Conservation (phyloP, 1,140 invertebrate species). For the Oscheius sp. region DNA sequence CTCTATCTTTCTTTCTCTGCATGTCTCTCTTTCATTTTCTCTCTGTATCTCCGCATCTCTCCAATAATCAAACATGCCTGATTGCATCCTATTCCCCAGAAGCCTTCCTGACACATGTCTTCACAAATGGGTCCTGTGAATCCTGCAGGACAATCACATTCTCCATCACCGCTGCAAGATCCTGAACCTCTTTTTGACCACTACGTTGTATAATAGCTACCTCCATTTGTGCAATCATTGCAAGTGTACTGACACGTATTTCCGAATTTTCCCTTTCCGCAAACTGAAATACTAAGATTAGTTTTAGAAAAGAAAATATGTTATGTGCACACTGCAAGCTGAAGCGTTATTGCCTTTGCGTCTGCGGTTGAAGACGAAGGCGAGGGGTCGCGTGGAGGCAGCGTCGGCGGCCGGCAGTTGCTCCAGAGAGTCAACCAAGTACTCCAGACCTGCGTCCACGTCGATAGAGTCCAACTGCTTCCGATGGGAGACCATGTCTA, state of each 20-base stretch:
- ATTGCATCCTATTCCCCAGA: constrained; percentile 20
- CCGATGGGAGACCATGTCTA: not conserved
- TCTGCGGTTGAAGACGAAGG: not conserved
- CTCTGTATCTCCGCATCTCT: constrained; percentile 5
- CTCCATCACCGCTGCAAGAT: constrained; percentile 49
- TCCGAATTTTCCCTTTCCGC: constrained; percentile 70
- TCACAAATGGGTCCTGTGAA: constrained; percentile 79
- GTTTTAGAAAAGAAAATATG: not conserved
- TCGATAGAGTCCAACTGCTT: not conserved
- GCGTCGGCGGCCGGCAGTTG: not conserved
- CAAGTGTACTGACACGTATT: constrained; percentile 78
- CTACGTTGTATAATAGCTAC: constrained; percentile 73
- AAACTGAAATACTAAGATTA: constrained; percentile 40
- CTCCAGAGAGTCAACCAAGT: not conserved
- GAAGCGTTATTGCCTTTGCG: not conserved
- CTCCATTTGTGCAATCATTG: constrained; percentile 75
- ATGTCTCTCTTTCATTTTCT: constrained; percentile 11
- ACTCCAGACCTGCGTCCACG: not conserved
- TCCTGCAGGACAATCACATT: constrained; percentile 76
- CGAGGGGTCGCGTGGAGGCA: not conserved
- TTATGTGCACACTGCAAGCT: not conserved
- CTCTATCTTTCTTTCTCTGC: not conserved
- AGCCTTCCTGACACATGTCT: constrained; percentile 53
- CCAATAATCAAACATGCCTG: constrained; percentile 14
- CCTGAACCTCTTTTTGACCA: constrained; percentile 71